Conservation (phyloP, 1,140 invertebrate genomes). For the Brachionus calyciflorus region DNA sequence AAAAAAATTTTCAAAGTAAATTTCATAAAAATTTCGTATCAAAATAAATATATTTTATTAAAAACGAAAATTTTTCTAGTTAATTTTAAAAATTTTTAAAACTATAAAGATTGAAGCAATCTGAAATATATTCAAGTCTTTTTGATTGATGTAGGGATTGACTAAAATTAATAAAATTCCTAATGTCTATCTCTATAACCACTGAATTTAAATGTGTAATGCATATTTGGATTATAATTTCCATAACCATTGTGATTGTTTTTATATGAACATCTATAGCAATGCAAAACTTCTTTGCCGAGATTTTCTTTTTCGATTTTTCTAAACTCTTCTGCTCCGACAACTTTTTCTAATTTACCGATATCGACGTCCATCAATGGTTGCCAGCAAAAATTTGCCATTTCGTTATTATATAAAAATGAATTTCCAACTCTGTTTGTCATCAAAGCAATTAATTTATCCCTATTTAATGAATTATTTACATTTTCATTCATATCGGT, state of each 20-base stretch:
- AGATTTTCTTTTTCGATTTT: constrained; percentile 36
- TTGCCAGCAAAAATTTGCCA: constrained; percentile 26
- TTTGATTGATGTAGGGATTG: too few species aligned
- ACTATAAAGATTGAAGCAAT: too few species aligned
- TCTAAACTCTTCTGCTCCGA: not conserved
- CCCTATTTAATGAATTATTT: not conserved
- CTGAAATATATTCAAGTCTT: too few species aligned
- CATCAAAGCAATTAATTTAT: constrained; percentile 17
- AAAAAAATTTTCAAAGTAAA: too few species aligned
- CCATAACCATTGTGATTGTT: not conserved
- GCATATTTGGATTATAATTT: constrained; percentile 31
- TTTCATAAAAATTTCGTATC: too few species aligned
- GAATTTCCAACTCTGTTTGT: constrained; percentile 13
- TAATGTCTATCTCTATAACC: constrained; percentile 34
- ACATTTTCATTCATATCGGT: not conserved
- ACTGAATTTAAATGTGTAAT: constrained; percentile 3
- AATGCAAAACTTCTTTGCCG: constrained; percentile 3
- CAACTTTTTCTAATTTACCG: not conserved
- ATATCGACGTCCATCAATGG: constrained; percentile 14
- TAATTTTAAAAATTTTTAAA: too few species aligned
- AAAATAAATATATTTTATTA: too few species aligned
- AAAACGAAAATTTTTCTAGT: too few species aligned
- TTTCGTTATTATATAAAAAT: constrained; percentile 13
- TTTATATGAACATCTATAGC: constrained; percentile 4
- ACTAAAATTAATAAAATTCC: too few species aligned